A percentile compares a stretch with the other conserved stretches of the same genome.
Evolutionary conservation across 2,888 invertebrate species (phyloP).

Genomic region (Cryptus viduatorius): DNA sequence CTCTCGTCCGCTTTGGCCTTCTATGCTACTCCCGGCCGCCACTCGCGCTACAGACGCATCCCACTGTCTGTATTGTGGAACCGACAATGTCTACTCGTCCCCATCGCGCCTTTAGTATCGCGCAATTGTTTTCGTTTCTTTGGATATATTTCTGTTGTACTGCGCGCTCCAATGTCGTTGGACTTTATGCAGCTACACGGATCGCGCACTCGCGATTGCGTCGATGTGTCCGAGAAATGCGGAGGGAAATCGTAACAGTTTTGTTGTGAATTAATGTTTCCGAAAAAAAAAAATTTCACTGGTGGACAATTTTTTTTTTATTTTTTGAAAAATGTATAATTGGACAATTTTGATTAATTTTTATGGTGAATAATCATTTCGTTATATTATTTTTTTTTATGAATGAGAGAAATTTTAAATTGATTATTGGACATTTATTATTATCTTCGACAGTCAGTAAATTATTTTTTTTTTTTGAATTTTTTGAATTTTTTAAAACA

Average conservation of each 20-base stretch:
- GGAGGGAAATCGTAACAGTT: conserved; percentile 38
- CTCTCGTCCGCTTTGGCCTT: conserved; percentile 65
- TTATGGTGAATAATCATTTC: too few species aligned
- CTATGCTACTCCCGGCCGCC: neutral
- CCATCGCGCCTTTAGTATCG: conserved; percentile 38
- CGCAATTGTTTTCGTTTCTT: conserved; percentile 48
- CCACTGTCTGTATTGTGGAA: conserved; percentile 56
- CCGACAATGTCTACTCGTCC: conserved; percentile 9
- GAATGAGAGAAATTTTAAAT: too few species aligned
- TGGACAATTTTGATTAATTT: too few species aligned
- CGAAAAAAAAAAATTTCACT: too few species aligned
- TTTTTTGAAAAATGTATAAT: too few species aligned
- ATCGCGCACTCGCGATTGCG: conserved; percentile 38
- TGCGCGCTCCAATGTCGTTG: conserved; percentile 42
- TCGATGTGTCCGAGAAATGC: conserved; percentile 19
- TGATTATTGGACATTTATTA: conserved; percentile 2
- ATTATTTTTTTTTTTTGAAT: neutral
- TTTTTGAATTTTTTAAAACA: neutral
- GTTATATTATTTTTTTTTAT: too few species aligned
- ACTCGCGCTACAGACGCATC: conserved; percentile 17
- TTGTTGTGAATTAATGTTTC: conserved; percentile 50
- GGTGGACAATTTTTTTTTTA: too few species aligned
- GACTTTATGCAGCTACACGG: conserved; percentile 65
- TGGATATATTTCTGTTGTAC: conserved; percentile 1
- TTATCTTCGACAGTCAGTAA: neutral